These are phyloP conservation scores for Myotis findleyi DNA, from an alignment of 2,797 vertebrate genomes.

Conservation along the genomic window DNA sequence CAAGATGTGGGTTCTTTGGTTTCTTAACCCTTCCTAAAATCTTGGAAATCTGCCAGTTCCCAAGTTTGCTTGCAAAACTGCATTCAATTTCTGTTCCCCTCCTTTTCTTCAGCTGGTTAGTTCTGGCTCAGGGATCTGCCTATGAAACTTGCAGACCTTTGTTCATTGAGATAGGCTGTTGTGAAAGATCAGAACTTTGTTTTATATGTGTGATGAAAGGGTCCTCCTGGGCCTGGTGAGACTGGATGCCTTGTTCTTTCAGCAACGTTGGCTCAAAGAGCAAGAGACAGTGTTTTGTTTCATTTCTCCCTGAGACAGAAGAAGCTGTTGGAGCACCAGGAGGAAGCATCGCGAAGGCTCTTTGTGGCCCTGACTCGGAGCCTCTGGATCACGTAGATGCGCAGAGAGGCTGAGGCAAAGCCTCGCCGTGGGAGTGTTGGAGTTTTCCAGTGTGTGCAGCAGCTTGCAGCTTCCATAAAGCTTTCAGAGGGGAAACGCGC, in stretches of 20 bases:
- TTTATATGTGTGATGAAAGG: not conserved
- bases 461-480: slow-evolving; percentile 66
- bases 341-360: not conserved
- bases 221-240: not conserved
- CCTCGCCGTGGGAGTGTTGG: not conserved
- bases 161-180: not conserved
- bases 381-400: not conserved
- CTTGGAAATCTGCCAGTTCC: not conserved
- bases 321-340: not conserved
- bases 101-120: not conserved
- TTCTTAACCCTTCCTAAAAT: not conserved
- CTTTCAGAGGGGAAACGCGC: slow-evolving; percentile 78
- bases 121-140: not conserved
- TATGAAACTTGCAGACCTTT: not conserved
- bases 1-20: not conserved
- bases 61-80: not conserved
- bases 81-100: not conserved
- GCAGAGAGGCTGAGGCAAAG: not conserved
- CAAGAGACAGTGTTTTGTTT: not conserved
- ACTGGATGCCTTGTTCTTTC: not conserved
- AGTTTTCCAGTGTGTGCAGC: slow-evolving; percentile 66
- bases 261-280: not conserved
- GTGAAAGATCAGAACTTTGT: not conserved
- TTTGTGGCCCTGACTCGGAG: slow-evolving; percentile 61
- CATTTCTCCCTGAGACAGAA: not conserved